These are phyloP conservation scores for Abrostola triplasia DNA, from an alignment of 2,888 invertebrate species.

Conservation along the genomic window DNA sequence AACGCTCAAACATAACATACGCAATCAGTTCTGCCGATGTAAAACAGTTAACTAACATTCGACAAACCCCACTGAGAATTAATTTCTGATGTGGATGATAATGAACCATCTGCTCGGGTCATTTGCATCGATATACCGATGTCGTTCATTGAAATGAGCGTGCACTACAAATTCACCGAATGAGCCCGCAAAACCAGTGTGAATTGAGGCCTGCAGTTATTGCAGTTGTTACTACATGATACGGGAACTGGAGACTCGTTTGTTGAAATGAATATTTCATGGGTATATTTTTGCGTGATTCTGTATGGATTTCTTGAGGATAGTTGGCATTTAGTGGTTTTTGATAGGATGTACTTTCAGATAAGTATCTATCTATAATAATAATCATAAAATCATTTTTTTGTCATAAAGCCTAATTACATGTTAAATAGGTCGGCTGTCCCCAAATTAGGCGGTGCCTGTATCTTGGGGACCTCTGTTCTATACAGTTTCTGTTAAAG, in stretches of 20 bases:
- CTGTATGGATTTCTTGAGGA: too few species aligned
- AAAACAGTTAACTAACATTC: conserved; percentile 70
- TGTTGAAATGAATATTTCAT: conserved; percentile 13
- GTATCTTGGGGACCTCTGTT: too few species aligned
- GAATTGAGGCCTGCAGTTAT: conserved; percentile 32
- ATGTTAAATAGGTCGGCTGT: too few species aligned
- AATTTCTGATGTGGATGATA: conserved; percentile 79
- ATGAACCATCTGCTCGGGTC: conserved; percentile 72
- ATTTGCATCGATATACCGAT: conserved; percentile 76
- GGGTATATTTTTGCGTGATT: conserved; percentile 5
- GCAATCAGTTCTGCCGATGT: conserved; percentile 60
- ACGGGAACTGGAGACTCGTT: conserved; percentile 17
- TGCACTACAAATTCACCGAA: conserved; percentile 68
- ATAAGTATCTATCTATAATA: too few species aligned
- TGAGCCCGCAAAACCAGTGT: conserved; percentile 55
- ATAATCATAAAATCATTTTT: too few species aligned
- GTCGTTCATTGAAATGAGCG: conserved; percentile 71
- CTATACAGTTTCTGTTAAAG: too few species aligned
- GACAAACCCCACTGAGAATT: conserved; percentile 70
- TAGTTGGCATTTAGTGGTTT: too few species aligned
- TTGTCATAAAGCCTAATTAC: too few species aligned
- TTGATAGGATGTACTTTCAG: too few species aligned
- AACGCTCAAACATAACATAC: conserved; percentile 28
- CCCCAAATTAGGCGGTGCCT: too few species aligned
- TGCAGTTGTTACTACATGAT: conserved; percentile 34